Evolutionary conservation across 2,797 vertebrate species (phyloP), one percentile per base, ranked within the genome.

Genomic region (Pangasius macronema): DNA sequence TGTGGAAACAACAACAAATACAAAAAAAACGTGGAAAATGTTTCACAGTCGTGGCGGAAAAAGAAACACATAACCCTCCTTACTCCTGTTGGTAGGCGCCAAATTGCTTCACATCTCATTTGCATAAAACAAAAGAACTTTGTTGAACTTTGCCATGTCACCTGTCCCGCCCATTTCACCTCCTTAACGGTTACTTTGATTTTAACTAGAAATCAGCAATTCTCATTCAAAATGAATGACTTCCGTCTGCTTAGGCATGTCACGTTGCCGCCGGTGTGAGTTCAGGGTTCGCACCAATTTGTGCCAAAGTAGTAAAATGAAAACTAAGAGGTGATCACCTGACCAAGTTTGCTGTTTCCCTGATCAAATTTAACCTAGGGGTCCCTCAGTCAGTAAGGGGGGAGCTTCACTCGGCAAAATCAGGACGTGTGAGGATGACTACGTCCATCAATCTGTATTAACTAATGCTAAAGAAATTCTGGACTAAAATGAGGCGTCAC

Each of bases 361-460:
- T 49, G 4, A 82, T 49, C 16, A 30, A 51, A 67, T 82, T 67
- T 30, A 82, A 68, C 61, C 63, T 24, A 1, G 4, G 16, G 33
- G n/a, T 83, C n/a, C 82, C n/a, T 53, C 68, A 30, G 18, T 83
- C 63, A 68, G 51, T 83, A 83, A 68, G n/a, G 82, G 63, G 22
- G 18, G 63, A 67, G 10, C 63, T 67, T 83, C 63, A 68, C 63
- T 33, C 82, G 0, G 63, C 82, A 83, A 68, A 83, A 83, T 68
- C 61, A 68, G 42, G 39, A 49, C 16, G 0, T 49, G 59, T 30
- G 22, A 63, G 6, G 10, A 83, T 30, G 39, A 65, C 30, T 1
- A 67, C 7, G 9, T 49, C 9, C 2, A 53, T 33, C 46, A 49
- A 49, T n/a, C 27, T n/a, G 59, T 33, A 33, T 3, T 33, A 22